Percentiles rank a stretch among this genome's conserved stretches.
These are phyloP conservation scores for Formicarius rufipectus DNA, from an alignment of 2,113 vertebrate genomes.

Conservation along the genomic window DNA sequence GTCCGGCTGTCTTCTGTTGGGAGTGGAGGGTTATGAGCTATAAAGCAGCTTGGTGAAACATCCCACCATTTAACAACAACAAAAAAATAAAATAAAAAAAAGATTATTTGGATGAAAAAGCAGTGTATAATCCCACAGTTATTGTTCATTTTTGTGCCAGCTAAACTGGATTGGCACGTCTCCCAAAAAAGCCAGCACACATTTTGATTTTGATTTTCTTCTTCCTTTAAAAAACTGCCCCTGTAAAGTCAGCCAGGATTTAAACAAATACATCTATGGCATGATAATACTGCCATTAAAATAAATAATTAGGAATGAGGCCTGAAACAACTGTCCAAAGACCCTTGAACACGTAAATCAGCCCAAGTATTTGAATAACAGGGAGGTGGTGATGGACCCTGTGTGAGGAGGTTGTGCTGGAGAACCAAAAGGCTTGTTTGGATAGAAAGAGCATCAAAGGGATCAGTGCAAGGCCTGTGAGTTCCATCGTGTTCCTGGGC, in stretches of 20 bases:
- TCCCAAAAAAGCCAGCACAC: background rate
- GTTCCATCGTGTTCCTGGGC: background rate
- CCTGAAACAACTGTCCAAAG: conserved; percentile 56
- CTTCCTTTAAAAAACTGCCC: conserved; percentile 43
- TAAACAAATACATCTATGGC: conserved; percentile 62
- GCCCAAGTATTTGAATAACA: background rate
- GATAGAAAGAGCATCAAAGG: background rate
- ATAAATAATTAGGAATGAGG: conserved; percentile 17
- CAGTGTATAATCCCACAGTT: background rate
- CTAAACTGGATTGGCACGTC: background rate
- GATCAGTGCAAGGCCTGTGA: background rate
- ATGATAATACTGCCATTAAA: conserved; percentile 30
- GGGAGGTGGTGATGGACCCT: conserved; percentile 10
- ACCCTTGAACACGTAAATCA: conserved; percentile 40
- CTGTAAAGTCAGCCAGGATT: conserved; percentile 61
- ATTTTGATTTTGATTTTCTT: conserved; percentile 15
- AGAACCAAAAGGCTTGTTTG: background rate
- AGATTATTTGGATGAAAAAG: background rate
- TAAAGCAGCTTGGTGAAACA: background rate
- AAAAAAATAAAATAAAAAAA: no score
- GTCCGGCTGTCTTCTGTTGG: background rate
- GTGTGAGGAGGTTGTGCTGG: background rate
- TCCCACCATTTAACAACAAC: no score
- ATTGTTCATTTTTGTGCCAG: conserved; percentile 25
- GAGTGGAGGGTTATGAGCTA: background rate